Evolutionary conservation across 2,888 invertebrate species (phyloP).

Genomic region (Pristionchus exspectatus): DNA sequence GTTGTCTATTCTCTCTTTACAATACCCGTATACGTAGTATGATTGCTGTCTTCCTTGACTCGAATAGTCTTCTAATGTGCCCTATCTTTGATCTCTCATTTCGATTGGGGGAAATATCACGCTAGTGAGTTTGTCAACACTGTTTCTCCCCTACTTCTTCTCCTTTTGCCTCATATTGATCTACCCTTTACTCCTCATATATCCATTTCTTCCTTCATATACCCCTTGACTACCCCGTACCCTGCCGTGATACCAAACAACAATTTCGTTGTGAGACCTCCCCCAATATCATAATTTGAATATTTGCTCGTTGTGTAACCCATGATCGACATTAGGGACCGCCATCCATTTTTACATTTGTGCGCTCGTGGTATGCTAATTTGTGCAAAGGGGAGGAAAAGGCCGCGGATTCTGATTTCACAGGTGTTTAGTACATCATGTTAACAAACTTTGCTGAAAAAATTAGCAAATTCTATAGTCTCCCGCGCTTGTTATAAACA

Average conservation of each 20-base stretch:
- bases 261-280: slow-evolving; percentile 45
- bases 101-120: slow-evolving; percentile 34
- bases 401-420: no score
- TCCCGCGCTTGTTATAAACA: no score
- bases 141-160: background rate
- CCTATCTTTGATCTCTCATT: slow-evolving; percentile 45
- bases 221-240: slow-evolving; percentile 27
- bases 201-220: background rate
- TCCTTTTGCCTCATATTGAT: slow-evolving; percentile 48
- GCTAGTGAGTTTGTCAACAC: background rate
- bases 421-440: no score
- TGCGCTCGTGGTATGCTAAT: no score
- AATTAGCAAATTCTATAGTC: no score
- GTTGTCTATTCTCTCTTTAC: slow-evolving; percentile 23
- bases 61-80: slow-evolving; percentile 40
- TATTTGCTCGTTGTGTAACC: slow-evolving; percentile 48
- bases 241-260: slow-evolving; percentile 45
- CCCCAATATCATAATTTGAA: slow-evolving; percentile 13
- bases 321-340: slow-evolving; percentile 45
- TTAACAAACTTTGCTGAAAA: no score
- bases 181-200: slow-evolving; percentile 1
- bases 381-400: no score
- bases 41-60: background rate
- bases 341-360: no score
- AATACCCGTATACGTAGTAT: slow-evolving; percentile 32